Conservation (phyloP, 2,113 vertebrate species). For the Myocastor coypus region DNA sequence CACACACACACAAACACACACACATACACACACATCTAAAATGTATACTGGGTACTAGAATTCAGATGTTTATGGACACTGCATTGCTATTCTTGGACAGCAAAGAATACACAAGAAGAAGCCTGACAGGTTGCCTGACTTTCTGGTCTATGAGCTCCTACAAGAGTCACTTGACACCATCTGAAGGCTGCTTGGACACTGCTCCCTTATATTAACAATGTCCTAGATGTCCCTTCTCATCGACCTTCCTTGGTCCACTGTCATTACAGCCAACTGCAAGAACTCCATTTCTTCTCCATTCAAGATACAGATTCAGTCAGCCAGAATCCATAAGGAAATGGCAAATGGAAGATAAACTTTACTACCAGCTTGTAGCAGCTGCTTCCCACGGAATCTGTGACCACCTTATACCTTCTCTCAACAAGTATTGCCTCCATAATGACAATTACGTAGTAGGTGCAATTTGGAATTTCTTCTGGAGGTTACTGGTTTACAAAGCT, state of each 20-base stretch:
- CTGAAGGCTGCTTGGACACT: not conserved
- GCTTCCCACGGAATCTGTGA: slow-evolving; percentile 22
- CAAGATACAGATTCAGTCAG: not conserved
- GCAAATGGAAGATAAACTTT: not conserved
- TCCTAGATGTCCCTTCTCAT: not conserved
- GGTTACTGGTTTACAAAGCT: slow-evolving; percentile 84
- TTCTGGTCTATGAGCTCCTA: not conserved
- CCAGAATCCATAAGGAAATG: not conserved
- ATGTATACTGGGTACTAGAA: not conserved
- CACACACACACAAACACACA: not conserved
- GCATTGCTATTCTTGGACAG: not conserved
- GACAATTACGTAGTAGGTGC: slow-evolving; percentile 85
- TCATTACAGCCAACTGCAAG: not conserved
- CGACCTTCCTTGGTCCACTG: not conserved
- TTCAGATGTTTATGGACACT: not conserved
- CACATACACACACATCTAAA: not conserved
- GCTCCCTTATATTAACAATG: not conserved
- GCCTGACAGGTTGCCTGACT: not conserved
- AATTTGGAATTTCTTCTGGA: slow-evolving; percentile 84
- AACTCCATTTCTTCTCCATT: not conserved
- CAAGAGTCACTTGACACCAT: not conserved
- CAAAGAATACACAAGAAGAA: not conserved
- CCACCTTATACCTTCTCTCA: slow-evolving; percentile 72
- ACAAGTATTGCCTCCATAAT: slow-evolving; percentile 84
- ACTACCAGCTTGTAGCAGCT: not conserved